These are phyloP conservation scores for Chelonus insularis DNA, from an alignment of 1,140 invertebrate genomes.

Conservation along the genomic window DNA sequence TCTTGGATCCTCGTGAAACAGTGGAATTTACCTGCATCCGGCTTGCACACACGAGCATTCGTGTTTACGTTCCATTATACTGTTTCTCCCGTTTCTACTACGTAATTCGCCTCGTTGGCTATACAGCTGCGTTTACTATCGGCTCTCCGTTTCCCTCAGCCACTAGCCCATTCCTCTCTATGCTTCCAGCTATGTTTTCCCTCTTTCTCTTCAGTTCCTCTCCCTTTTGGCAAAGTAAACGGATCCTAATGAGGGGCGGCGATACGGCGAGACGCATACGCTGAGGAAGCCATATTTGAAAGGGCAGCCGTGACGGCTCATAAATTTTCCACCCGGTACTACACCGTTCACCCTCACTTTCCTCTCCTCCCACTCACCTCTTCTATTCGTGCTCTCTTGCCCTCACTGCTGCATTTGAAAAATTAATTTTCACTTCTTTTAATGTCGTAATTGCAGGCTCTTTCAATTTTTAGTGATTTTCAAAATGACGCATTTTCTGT, in stretches of 20 bases:
- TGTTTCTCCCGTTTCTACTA: constrained; percentile 15
- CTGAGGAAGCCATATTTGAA: constrained; percentile 14
- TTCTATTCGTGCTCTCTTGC: neutral
- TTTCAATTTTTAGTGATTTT: too few species aligned
- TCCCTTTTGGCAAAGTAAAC: constrained; percentile 13
- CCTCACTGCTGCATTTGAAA: too few species aligned
- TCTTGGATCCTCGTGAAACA: neutral
- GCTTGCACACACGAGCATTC: constrained; percentile 14
- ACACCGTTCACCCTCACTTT: neutral
- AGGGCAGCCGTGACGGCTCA: constrained; percentile 9
- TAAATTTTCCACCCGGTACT: neutral
- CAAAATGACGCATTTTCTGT: too few species aligned
- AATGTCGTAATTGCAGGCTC: too few species aligned
- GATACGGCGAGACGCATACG: neutral
- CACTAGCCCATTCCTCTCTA: neutral
- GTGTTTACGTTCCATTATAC: constrained; percentile 16
- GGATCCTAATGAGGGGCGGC: constrained; percentile 16
- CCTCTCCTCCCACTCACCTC: neutral
- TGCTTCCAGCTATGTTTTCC: neutral
- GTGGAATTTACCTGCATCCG: constrained; percentile 15
- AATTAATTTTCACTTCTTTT: too few species aligned
- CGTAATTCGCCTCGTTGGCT: constrained; percentile 13
- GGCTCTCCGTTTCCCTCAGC: neutral
- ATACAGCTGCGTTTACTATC: neutral
- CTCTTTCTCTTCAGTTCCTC: neutral